phyloP scores from a whole-genome alignment of 2,113 vertebrate genomes.

The Gnathochromis pfefferi region DNA sequence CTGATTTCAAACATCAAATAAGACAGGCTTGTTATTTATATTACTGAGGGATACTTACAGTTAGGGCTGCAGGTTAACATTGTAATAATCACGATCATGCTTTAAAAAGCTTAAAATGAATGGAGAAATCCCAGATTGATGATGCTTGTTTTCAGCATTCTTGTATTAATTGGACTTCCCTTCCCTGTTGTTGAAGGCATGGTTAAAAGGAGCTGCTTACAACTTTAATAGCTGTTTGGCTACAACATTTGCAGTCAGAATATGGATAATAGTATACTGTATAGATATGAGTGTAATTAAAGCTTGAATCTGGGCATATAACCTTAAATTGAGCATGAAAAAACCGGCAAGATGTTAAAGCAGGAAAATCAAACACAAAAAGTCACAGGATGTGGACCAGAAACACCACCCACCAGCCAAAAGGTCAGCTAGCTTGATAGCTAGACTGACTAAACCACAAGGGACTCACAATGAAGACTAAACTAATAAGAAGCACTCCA shows the following conservation, averaged over 20 bases:
- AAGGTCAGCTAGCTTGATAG: neutral
- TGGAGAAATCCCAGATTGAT: neutral
- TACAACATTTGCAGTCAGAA: neutral
- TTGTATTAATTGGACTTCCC: neutral
- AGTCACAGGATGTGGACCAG: neutral
- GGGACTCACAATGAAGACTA: neutral
- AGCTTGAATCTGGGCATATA: neutral
- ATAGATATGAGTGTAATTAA: neutral
- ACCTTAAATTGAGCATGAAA: neutral
- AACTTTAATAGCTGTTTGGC: neutral
- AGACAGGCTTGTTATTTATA: neutral
- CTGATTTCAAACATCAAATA: neutral
- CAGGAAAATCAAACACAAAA: neutral
- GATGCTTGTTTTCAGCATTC: neutral
- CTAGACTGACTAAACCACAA: neutral
- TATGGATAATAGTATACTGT: neutral
- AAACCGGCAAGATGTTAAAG: neutral
- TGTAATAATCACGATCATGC: constrained; percentile 34
- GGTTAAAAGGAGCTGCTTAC: neutral
- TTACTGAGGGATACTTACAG: neutral
- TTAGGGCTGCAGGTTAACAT: neutral
- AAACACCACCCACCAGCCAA: neutral
- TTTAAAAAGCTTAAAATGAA: neutral
- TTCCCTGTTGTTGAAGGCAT: neutral
- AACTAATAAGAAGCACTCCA: neutral